Evolutionary conservation across 2,797 vertebrate genomes (phyloP).

Genomic region (Smutsia temminckii): DNA sequence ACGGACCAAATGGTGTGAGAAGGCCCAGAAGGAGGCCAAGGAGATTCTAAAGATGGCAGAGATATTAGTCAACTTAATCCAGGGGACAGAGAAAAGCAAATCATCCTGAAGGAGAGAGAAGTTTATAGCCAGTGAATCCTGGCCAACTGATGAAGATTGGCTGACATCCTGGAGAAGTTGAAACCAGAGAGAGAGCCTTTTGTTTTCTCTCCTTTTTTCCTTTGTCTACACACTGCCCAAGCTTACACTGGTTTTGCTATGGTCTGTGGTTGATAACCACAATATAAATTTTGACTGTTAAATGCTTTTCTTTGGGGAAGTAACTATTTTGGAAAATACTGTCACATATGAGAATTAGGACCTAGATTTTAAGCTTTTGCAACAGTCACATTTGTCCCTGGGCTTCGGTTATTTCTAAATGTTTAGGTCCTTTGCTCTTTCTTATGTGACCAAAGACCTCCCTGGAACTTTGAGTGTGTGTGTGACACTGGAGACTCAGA

Average conservation of each 20-base stretch:
- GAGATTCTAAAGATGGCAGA: neutral
- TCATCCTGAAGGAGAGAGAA: neutral
- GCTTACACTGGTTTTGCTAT: conserved; percentile 47
- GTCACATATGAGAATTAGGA: neutral
- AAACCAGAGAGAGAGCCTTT: conserved; percentile 45
- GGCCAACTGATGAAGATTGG: conserved; percentile 3
- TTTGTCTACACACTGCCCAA: neutral
- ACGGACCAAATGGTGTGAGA: neutral
- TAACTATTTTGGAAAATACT: conserved; percentile 38
- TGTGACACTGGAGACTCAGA: neutral
- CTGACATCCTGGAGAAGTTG: conserved; percentile 53
- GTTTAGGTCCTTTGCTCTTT: conserved; percentile 43
- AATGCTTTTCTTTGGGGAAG: neutral
- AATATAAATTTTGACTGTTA: neutral
- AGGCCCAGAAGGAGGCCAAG: neutral
- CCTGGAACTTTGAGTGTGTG: neutral
- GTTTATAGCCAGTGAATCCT: conserved; percentile 7
- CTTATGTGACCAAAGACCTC: neutral
- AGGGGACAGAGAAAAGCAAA: neutral
- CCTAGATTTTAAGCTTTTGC: conserved; percentile 5
- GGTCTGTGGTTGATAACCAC: conserved; percentile 56
- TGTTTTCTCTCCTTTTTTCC: neutral
- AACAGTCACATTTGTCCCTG: neutral
- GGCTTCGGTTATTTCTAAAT: conserved; percentile 30
- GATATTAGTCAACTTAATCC: neutral